Conservation (phyloP, 2,888 invertebrate genomes). For the Agapostemon virescens region DNA sequence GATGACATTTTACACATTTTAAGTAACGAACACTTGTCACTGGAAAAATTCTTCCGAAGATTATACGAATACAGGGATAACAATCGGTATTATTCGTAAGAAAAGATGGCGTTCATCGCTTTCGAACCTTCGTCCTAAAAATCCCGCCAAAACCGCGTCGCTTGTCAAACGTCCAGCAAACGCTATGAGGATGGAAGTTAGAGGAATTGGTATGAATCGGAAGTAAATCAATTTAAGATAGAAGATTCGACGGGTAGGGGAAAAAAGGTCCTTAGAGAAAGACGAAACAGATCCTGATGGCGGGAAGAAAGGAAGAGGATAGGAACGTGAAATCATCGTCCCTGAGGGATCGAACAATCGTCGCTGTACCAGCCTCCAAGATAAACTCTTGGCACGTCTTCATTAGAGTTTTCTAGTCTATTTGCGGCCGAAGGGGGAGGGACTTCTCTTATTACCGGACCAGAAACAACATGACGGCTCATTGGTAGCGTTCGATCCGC, state of each 20-base stretch:
- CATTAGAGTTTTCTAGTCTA: slow-evolving; percentile 77
- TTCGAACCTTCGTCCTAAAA: neutral
- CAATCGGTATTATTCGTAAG: neutral
- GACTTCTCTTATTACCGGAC: slow-evolving; percentile 72
- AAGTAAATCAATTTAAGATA: slow-evolving; percentile 41
- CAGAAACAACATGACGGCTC: slow-evolving; percentile 72
- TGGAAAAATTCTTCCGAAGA: no score
- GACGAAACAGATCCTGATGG: slow-evolving; percentile 9
- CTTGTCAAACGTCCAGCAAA: neutral
- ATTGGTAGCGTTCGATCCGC: slow-evolving; percentile 42
- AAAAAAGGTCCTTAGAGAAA: slow-evolving; percentile 18
- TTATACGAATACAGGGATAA: neutral
- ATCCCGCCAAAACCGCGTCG: neutral
- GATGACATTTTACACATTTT: no score
- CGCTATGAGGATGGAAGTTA: neutral
- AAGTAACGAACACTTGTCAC: no score
- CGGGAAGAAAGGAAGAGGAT: slow-evolving; percentile 23
- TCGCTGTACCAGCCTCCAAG: slow-evolving; percentile 69
- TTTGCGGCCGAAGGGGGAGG: slow-evolving; percentile 67
- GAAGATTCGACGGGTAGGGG: slow-evolving; percentile 1
- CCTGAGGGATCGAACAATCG: slow-evolving; percentile 73
- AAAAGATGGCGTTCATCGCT: neutral
- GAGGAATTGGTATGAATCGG: slow-evolving; percentile 29
- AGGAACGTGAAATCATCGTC: slow-evolving; percentile 68
- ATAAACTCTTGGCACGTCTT: slow-evolving; percentile 79